These are phyloP conservation scores for Vimba vimba DNA, from an alignment of 2,113 vertebrate genomes.

Conservation along the genomic window DNA sequence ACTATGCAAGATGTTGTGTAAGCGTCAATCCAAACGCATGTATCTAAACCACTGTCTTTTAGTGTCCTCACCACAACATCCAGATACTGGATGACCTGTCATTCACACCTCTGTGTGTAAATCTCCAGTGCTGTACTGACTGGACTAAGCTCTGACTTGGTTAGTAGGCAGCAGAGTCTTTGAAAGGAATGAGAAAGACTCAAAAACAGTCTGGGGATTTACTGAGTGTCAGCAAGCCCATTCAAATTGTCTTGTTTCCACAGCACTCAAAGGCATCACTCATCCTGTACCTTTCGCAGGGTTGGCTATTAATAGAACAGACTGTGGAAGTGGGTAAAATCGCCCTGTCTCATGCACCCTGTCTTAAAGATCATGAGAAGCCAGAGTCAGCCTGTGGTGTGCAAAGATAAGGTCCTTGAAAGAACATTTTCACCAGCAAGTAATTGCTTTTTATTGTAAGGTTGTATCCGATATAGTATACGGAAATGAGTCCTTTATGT, in stretches of 20 bases:
- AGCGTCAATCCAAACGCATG: neutral
- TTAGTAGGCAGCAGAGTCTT: constrained; percentile 9
- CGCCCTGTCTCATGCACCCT: neutral
- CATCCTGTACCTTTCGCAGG: constrained; percentile 13
- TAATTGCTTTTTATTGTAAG: constrained; percentile 37
- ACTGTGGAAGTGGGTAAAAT: constrained; percentile 27
- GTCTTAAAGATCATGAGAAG: neutral
- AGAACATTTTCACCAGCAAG: constrained; percentile 20
- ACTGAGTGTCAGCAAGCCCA: constrained; percentile 11
- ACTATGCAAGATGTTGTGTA: neutral
- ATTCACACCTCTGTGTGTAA: neutral
- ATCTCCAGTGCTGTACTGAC: neutral
- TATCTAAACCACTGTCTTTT: neutral
- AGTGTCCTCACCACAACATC: neutral
- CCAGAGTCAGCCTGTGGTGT: neutral
- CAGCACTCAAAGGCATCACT: constrained; percentile 36
- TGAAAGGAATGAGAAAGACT: constrained; percentile 39
- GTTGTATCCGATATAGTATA: constrained; percentile 7
- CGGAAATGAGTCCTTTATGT: neutral
- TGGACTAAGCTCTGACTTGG: constrained; percentile 35
- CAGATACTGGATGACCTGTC: neutral
- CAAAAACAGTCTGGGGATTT: constrained; percentile 17
- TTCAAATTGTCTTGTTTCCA: constrained; percentile 40
- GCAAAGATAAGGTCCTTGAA: constrained; percentile 25
- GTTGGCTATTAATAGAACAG: constrained; percentile 39